Base-by-base conservation (phyloP, 2,888 invertebrate species). In the Acrobasis suavella region DNA sequence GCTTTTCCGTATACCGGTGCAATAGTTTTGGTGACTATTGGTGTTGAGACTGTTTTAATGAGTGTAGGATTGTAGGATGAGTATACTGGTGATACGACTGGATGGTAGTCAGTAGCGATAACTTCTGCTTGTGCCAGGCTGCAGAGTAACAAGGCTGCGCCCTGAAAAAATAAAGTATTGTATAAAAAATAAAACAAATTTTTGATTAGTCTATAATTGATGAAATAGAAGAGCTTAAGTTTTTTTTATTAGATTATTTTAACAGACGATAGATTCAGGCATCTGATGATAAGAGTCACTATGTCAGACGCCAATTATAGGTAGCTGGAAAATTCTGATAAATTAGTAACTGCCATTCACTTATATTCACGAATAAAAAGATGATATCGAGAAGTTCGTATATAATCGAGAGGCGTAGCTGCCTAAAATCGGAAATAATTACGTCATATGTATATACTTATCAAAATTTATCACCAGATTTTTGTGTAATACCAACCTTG, bases 401-500 rank as follows among this genome's bases (percentile, higher is more conserved):
- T 32, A 32, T 32, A 7, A 32, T 6, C 22, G 22, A 22, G 22
- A 22, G 22, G 22, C 22, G 8, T 7, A 32, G 32, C 32, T 32
- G 32, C 32, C 8, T 32, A 32, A 32, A 32, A 32, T 46, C 10
- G 14, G 6, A 42, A 42, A 46, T 46, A 6, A 14, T 10, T n/a
- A 46, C 12, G 46, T n/a, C 14, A 14, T 3, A 14, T 6, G 22
- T 46, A 5, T n/a, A 3, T 3, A 46, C 7, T 46, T 1, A 46
- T 10, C 12, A 14, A 46, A 14, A 46, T n/a, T 42, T n/a, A 46
- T 46, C 14, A 46, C 46, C 2, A 14, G n/a, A 10, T 12, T 46
- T n/a, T 14, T 46, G n/a, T 46, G 1, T n/a, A 16, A 56, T 12
- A 51, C 62, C 69, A 74, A 85, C 83, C 82, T 80, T 76, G 52